Evolutionary conservation across 1,140 invertebrate genomes (phyloP).

Genomic region (Chironomus tepperi): DNA sequence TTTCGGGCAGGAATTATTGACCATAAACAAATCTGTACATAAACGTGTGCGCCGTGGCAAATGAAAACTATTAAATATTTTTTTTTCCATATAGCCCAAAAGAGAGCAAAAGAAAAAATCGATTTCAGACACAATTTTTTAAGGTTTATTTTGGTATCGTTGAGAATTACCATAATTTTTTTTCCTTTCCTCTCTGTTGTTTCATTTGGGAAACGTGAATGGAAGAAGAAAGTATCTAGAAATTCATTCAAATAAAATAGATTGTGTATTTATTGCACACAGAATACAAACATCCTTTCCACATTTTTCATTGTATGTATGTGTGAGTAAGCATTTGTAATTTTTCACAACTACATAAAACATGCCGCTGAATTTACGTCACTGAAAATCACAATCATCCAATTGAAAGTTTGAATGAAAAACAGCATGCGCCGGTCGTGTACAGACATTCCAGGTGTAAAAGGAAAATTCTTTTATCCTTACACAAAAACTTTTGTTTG

Average conservation of each 20-base stretch:
- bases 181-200: not conserved
- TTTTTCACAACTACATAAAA: not conserved
- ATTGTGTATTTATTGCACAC: too few species aligned
- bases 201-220: not conserved
- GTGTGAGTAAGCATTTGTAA: not conserved
- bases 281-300: too few species aligned
- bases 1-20: too few species aligned
- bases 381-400: not conserved
- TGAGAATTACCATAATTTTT: not conserved
- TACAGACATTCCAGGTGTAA: not conserved
- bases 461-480: not conserved
- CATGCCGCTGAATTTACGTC: not conserved
- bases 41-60: too few species aligned
- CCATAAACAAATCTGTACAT: too few species aligned
- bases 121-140: conserved; percentile 7
- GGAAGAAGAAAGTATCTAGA: too few species aligned
- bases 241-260: too few species aligned
- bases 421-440: not conserved
- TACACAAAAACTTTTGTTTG: not conserved
- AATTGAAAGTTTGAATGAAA: not conserved
- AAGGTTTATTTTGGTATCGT: not conserved
- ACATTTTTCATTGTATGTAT: not conserved
- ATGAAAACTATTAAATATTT: too few species aligned
- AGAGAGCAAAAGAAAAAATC: not conserved
- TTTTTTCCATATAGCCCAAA: not conserved